phyloP scores from a whole-genome alignment of 2,113 vertebrate species.

The Alectura lathami region DNA sequence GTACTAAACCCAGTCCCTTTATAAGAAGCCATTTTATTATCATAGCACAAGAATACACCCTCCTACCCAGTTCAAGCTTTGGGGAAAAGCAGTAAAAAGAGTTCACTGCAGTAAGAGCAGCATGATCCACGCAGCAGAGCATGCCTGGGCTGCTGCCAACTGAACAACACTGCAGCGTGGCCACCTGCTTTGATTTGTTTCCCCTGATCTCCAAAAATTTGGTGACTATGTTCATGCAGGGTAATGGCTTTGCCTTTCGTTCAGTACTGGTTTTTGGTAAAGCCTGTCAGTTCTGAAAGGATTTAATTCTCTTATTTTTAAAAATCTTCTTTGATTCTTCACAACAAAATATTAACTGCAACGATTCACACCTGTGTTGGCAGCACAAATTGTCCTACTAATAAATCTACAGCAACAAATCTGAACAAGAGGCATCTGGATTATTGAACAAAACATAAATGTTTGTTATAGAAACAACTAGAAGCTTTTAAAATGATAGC shows the following conservation, averaged over 20 bases:
- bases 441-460: not conserved
- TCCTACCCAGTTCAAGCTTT: not conserved
- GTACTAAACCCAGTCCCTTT: not conserved
- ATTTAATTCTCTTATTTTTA: not conserved
- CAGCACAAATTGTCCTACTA: not conserved
- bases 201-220: not conserved
- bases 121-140: not conserved
- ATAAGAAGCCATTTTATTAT: not conserved
- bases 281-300: not conserved
- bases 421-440: accelerated
- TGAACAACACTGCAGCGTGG: not conserved
- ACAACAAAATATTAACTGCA: not conserved
- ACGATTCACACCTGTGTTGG: not conserved
- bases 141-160: not conserved
- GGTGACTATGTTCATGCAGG: not conserved
- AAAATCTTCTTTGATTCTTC: not conserved
- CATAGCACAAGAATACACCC: accelerated
- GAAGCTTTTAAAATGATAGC: not conserved
- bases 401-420: not conserved
- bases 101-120: not conserved
- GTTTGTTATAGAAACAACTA: not conserved
- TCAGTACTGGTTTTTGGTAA: not conserved
- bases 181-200: not conserved
- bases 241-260: not conserved
- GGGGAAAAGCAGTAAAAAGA: not conserved